Evolutionary conservation across 2,888 invertebrate species (phyloP).

Genomic region (Apamea anceps): DNA sequence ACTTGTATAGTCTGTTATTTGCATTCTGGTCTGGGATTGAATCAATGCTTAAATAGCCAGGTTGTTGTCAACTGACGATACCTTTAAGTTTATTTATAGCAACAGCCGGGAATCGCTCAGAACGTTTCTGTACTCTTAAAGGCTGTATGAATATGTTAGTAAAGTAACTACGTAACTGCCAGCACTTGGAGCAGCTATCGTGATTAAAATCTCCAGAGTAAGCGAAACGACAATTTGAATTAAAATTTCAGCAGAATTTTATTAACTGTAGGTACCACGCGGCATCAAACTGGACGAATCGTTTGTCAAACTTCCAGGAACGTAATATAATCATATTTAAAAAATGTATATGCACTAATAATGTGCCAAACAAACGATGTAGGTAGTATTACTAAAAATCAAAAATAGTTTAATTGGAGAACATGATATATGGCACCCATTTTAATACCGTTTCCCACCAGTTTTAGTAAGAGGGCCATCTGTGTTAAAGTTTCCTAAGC

Average conservation of each 20-base stretch:
- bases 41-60: constrained; percentile 38
- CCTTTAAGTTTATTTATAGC: constrained; percentile 24
- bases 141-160: constrained; percentile 3
- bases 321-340: constrained; percentile 4
- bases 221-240: constrained; percentile 11
- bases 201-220: constrained; percentile 6
- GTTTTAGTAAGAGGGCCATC: constrained; percentile 49
- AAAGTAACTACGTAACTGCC: background rate
- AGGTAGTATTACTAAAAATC: constrained; percentile 14
- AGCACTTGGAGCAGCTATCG: background rate
- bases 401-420: constrained; percentile 29
- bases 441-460: constrained; percentile 27
- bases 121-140: constrained; percentile 17
- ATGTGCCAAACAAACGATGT: background rate
- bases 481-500: constrained; percentile 59
- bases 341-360: constrained; percentile 1
- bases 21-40: constrained; percentile 50
- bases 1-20: constrained; percentile 40
- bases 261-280: background rate
- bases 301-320: constrained; percentile 26
- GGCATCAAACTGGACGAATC: background rate
- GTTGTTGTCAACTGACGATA: constrained; percentile 28
- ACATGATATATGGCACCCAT: constrained; percentile 18
- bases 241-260: constrained; percentile 11
- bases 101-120: constrained; percentile 2